These are phyloP conservation scores for Pachyseris speciosa DNA, from an alignment of 64 coral and sea anemone species.

Conservation along the genomic window DNA sequence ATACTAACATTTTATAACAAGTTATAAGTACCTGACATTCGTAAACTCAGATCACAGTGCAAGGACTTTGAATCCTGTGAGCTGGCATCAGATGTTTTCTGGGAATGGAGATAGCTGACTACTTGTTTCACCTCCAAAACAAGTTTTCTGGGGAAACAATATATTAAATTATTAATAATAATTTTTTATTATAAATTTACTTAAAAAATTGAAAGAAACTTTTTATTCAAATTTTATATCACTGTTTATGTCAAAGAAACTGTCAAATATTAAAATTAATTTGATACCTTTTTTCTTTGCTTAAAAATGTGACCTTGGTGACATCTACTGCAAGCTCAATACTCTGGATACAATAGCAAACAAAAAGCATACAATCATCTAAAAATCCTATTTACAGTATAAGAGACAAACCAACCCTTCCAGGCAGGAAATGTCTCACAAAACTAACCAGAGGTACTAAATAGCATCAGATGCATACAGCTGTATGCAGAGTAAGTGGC, in stretches of 20 bases:
- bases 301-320: slow-evolving; percentile 64
- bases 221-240: not conserved
- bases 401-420: too few species aligned
- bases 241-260: not conserved
- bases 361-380: not conserved
- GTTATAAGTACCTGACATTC: slow-evolving; percentile 66
- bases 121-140: slow-evolving; percentile 19
- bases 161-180: too few species aligned
- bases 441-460: too few species aligned
- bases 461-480: too few species aligned
- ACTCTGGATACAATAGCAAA: slow-evolving; percentile 25
- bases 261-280: too few species aligned
- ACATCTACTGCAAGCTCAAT: slow-evolving; percentile 23
- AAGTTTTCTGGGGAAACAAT: slow-evolving; percentile 44
- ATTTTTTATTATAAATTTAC: not conserved
- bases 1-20: too few species aligned
- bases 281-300: slow-evolving; percentile 79
- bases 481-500: too few species aligned
- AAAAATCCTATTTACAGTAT: too few species aligned
- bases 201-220: not conserved
- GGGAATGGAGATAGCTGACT: slow-evolving; percentile 15
- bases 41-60: slow-evolving; percentile 34
- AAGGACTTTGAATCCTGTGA: not conserved
- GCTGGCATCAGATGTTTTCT: not conserved
- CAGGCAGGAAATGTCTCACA: too few species aligned